Conservation (phyloP, 35 echinoderm and acorn worm genomes). For the Patiria miniata region DNA sequence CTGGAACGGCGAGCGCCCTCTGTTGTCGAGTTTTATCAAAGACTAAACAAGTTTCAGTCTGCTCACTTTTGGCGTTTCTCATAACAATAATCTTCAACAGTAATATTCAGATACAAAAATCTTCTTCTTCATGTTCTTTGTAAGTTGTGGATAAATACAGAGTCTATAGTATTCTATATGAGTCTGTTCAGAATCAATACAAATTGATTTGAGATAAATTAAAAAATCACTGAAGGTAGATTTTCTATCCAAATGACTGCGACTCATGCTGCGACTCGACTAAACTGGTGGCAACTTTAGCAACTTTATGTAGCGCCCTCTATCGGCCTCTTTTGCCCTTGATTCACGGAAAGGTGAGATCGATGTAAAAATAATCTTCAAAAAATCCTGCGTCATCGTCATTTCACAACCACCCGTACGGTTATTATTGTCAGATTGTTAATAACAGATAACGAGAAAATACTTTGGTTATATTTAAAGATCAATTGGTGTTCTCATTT, state of each 20-base stretch:
- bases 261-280: too few species aligned
- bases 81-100: too few species aligned
- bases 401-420: background rate
- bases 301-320: background rate
- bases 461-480: background rate
- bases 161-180: too few species aligned
- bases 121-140: too few species aligned
- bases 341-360: background rate
- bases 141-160: too few species aligned
- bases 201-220: too few species aligned
- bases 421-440: background rate
- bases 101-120: too few species aligned
- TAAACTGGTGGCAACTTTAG: too few species aligned
- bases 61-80: background rate
- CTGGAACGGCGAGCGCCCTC: too few species aligned
- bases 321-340: constrained; percentile 34
- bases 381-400: constrained; percentile 41
- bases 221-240: too few species aligned
- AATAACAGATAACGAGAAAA: background rate
- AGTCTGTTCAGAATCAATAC: too few species aligned
- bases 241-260: too few species aligned
- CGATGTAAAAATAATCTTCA: background rate
- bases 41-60: background rate
- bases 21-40: background rate
- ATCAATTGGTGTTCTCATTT: constrained; percentile 10